Evolutionary conservation across 1,140 invertebrate species (phyloP).

Genomic region (Amphibalanus amphitrite): DNA sequence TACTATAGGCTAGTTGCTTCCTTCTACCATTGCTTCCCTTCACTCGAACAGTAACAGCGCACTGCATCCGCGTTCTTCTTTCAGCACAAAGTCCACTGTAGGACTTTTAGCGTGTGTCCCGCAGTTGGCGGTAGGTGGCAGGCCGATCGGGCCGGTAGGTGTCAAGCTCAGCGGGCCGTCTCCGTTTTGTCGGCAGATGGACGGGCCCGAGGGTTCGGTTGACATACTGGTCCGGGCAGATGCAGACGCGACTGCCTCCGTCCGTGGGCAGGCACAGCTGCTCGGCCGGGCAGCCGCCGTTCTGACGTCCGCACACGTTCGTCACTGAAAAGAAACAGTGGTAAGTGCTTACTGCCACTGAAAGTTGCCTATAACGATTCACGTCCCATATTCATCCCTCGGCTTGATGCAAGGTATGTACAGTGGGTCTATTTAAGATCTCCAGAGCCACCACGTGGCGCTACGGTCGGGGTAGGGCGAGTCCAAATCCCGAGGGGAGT

Average conservation of each 20-base stretch:
- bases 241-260: constrained; percentile 47
- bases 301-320: constrained; percentile 61
- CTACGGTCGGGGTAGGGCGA: too few species aligned
- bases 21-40: neutral
- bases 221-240: constrained; percentile 28
- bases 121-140: constrained; percentile 9
- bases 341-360: too few species aligned
- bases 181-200: constrained; percentile 8
- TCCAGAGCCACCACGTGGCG: too few species aligned
- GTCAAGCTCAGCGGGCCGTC: neutral
- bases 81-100: neutral
- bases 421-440: too few species aligned
- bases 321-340: constrained; percentile 29
- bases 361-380: too few species aligned
- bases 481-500: too few species aligned
- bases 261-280: constrained; percentile 67
- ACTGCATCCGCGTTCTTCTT: neutral
- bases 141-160: neutral
- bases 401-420: too few species aligned
- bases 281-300: constrained; percentile 53
- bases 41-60: neutral
- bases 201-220: constrained; percentile 18
- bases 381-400: too few species aligned
- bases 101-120: neutral
- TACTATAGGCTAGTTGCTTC: neutral